Evolutionary conservation across 2,113 vertebrate genomes (phyloP), one percentile per base, ranked within the genome.

Genomic region (Balaeniceps rex): DNA sequence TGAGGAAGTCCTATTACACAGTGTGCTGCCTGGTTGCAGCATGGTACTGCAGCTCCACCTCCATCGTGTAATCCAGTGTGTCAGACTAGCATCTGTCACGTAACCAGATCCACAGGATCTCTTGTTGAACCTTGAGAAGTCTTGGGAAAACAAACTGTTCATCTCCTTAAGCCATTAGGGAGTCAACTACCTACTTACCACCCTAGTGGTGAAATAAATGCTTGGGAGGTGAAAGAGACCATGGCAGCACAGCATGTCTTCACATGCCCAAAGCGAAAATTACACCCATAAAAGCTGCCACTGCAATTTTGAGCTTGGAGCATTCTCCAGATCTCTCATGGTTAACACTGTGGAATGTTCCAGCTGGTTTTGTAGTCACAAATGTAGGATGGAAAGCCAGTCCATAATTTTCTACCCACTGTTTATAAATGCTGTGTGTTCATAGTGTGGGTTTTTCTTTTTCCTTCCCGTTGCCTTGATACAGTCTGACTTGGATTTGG

Each of bases 401-500:
- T 78, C 93, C 66, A 15, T 95, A 96, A 95, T 97, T 97, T 95
- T 93, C 66, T 93, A 75, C 78, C 85, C 87, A 85, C 65, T 96
- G 77, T 95, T 97, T 96, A 87, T 94, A 94, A 94, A 94, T 90
- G 75, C 36, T 3, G 0, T 80, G 52, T 91, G 78, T 90, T 83
- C 71, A 38, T 66, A 70, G 70, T 93, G 93, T 81, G 64, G 81
- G 52, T 23, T 94, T 96, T 83, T 69, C 52, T 75, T 69, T 88
- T 90, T 88, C 40, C 70, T 94, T 93, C 65, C 34, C 19, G 21
- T 88, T 96, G 74, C 52, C 87, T 85, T 84, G 65, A 55, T 87
- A 75, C 42, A 64, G 63, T 77, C 61, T 84, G 80, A 93, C 89
- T 93, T 65, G 58, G n/a, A 87, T 10, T 68, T 52, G 3, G 10